Percentiles rank a stretch among this genome's conserved stretches.
Evolutionary conservation across 2,797 vertebrate genomes (phyloP).

Genomic region (Chiloscyllium punctatum): DNA sequence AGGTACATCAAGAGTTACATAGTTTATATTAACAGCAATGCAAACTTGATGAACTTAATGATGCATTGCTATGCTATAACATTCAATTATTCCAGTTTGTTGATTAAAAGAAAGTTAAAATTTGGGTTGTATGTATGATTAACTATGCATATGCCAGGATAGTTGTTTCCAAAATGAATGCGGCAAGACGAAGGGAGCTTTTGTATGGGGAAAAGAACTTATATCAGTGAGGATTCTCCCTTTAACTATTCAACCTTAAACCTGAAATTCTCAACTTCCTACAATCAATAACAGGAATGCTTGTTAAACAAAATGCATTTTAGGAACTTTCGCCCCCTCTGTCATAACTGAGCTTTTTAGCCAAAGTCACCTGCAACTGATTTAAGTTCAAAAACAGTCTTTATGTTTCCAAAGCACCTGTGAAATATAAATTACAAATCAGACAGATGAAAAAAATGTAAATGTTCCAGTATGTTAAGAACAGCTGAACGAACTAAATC

Average conservation of each 20-base stretch:
- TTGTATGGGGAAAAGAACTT: background rate
- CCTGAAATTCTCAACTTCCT: background rate
- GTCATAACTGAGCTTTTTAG: background rate
- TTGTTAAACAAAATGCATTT: background rate
- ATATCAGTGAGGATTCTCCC: background rate
- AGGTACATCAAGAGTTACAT: background rate
- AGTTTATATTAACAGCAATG: too few relatives aligned
- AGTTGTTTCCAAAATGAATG: background rate
- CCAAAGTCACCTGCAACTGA: background rate
- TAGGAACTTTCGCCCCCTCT: background rate
- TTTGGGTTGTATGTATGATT: background rate
- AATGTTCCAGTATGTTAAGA: background rate
- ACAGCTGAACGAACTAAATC: conserved; percentile 4
- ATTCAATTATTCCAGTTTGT: background rate
- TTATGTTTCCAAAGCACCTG: background rate
- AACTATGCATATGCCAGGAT: background rate
- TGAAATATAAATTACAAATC: conserved; percentile 11
- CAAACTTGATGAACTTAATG: background rate
- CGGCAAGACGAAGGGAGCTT: background rate
- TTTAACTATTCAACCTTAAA: background rate
- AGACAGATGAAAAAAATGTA: background rate
- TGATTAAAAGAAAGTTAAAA: background rate
- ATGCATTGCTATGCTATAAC: background rate
- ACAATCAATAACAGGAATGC: background rate
- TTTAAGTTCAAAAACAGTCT: background rate